Percentiles rank a stretch among this genome's conserved stretches.
These are phyloP conservation scores for Leptodactylus fuscus DNA, from an alignment of 2,113 vertebrate genomes.

Conservation along the genomic window DNA sequence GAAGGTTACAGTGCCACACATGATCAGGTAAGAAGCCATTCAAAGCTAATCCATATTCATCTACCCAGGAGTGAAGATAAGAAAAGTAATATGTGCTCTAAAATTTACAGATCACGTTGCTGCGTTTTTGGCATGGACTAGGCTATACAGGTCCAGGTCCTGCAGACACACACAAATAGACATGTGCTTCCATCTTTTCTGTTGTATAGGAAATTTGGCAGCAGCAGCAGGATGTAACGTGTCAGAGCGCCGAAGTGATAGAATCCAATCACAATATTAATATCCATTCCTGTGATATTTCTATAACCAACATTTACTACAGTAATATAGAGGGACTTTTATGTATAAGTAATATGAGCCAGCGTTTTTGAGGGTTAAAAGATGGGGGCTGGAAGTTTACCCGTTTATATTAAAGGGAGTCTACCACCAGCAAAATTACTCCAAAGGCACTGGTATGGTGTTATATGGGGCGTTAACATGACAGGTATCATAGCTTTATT, in stretches of 20 bases:
- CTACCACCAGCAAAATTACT: too few species aligned
- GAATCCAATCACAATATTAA: not conserved
- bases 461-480: too few species aligned
- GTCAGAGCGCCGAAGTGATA: not conserved
- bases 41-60: not conserved
- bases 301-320: not conserved
- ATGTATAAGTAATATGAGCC: not conserved
- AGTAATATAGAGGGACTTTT: not conserved
- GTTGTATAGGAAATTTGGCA: not conserved
- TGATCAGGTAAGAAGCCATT: constrained; percentile 86
- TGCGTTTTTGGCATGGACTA: too few species aligned
- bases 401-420: too few species aligned
- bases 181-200: not conserved
- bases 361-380: too few species aligned
- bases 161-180: not conserved
- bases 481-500: too few species aligned
- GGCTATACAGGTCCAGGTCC: too few species aligned
- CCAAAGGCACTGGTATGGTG: too few species aligned
- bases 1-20: constrained; percentile 97
- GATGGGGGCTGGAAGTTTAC: too few species aligned
- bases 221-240: not conserved
- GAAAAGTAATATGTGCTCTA: not conserved
- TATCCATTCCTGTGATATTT: not conserved
- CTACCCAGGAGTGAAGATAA: not conserved
- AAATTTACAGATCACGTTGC: too few species aligned